Conservation (phyloP, 2,113 vertebrate genomes). For the Bettongia penicillata region DNA sequence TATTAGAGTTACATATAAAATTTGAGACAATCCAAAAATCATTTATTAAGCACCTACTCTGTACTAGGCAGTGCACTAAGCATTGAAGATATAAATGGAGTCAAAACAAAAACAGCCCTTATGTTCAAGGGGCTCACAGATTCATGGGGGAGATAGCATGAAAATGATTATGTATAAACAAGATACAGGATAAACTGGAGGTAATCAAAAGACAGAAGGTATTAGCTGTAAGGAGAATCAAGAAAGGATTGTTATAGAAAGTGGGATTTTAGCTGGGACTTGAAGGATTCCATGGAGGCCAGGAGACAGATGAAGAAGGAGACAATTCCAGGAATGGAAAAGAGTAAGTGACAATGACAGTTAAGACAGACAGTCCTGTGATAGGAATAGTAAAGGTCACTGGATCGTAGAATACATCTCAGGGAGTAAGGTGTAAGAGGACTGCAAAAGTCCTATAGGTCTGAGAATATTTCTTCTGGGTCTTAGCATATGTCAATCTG, state of each 20-base stretch:
- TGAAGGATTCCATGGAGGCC: not conserved
- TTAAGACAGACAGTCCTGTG: not conserved
- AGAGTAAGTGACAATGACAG: not conserved
- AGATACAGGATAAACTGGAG: not conserved
- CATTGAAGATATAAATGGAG: not conserved
- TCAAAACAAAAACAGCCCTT: not conserved
- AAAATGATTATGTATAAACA: not conserved
- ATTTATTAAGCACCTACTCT: not conserved
- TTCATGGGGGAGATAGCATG: not conserved
- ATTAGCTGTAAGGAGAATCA: not conserved
- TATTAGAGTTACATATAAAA: not conserved
- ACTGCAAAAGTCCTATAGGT: not conserved
- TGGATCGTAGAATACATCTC: not conserved
- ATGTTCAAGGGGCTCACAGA: not conserved
- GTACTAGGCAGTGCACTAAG: not conserved
- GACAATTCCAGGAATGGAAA: not conserved
- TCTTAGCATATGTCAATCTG: not conserved
- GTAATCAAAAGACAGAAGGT: not conserved
- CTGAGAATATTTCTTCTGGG: not conserved
- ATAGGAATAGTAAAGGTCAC: not conserved
- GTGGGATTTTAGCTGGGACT: not conserved
- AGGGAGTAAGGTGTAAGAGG: not conserved
- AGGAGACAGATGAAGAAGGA: not conserved
- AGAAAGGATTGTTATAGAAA: not conserved
- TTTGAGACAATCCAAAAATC: not conserved